Conservation (phyloP, 2,888 invertebrate species). For the Drosophila nigritarsus region DNA sequence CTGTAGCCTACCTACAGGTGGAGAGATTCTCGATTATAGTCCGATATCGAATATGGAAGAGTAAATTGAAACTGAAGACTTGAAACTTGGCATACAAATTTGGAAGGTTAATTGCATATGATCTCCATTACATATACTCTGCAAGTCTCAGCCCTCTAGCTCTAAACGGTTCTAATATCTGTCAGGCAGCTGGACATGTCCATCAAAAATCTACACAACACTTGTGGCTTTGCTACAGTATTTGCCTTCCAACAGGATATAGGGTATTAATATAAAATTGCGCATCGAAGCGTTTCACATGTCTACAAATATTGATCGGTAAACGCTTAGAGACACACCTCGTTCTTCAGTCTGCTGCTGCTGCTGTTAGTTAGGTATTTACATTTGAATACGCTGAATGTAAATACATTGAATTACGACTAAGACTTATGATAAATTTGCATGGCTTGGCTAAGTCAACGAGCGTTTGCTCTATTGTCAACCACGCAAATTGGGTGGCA, state of each 20-base stretch:
- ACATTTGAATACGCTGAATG: conserved; percentile 75
- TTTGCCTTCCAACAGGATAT: not conserved
- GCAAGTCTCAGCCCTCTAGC: not conserved
- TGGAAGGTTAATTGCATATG: no score
- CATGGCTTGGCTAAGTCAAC: conserved; percentile 47
- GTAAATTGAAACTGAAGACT: not conserved
- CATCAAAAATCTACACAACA: not conserved
- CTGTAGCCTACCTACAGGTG: not conserved
- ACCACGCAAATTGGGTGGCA: conserved; percentile 12
- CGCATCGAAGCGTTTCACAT: conserved; percentile 49
- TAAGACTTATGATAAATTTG: conserved; percentile 35
- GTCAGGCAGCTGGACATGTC: not conserved
- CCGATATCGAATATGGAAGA: not conserved
- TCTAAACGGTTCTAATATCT: not conserved
- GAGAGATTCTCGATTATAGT: not conserved
- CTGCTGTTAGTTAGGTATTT: conserved; percentile 35
- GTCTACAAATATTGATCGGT: conserved; percentile 27
- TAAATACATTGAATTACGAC: conserved; percentile 37
- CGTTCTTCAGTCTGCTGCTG: conserved; percentile 38
- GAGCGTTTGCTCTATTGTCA: conserved; percentile 48
- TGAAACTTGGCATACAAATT: no score
- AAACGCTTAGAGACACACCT: conserved; percentile 60
- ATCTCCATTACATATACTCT: not conserved
- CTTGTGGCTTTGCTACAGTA: no score
- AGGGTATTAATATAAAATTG: conserved; percentile 2